Percentiles rank a stretch among this genome's conserved stretches.
These are phyloP conservation scores for Holothuria scabra DNA, from an alignment of 53 echinoderm and acorn worm species.

Conservation along the genomic window DNA sequence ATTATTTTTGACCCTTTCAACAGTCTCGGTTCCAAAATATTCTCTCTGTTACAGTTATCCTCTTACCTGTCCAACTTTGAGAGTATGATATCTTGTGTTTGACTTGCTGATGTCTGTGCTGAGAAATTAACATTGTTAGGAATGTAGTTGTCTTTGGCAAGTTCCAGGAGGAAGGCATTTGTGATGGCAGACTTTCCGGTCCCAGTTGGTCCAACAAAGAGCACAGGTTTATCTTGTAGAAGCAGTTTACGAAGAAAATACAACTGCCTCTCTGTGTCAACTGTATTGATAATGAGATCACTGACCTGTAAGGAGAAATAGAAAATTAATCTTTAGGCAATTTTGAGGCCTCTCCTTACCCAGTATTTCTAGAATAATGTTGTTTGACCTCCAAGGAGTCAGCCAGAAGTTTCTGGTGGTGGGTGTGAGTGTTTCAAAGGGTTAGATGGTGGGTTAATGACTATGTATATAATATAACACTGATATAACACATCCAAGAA, in stretches of 20 bases:
- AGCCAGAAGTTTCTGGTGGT: too few species aligned
- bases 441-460: too few species aligned
- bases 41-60: neutral
- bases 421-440: too few species aligned
- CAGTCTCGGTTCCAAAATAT: too few species aligned
- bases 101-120: slow-evolving; percentile 96
- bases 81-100: slow-evolving; percentile 94
- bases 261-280: slow-evolving; percentile 87
- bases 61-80: slow-evolving; percentile 89
- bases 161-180: slow-evolving; percentile 86
- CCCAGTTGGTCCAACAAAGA: slow-evolving; percentile 97
- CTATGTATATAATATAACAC: too few species aligned
- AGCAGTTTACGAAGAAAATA: slow-evolving; percentile 93
- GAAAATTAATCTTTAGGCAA: neutral
- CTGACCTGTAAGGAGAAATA: slow-evolving; percentile 61
- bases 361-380: neutral
- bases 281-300: slow-evolving; percentile 86
- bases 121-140: slow-evolving; percentile 98
- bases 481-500: too few species aligned
- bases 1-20: too few species aligned
- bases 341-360: too few species aligned
- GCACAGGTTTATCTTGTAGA: slow-evolving; percentile 74
- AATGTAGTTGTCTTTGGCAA: slow-evolving; percentile 91
- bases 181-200: slow-evolving; percentile 98
- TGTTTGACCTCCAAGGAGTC: too few species aligned